Base-by-base conservation (phyloP, 2,888 invertebrate species). In the Brachyptera risi region DNA sequence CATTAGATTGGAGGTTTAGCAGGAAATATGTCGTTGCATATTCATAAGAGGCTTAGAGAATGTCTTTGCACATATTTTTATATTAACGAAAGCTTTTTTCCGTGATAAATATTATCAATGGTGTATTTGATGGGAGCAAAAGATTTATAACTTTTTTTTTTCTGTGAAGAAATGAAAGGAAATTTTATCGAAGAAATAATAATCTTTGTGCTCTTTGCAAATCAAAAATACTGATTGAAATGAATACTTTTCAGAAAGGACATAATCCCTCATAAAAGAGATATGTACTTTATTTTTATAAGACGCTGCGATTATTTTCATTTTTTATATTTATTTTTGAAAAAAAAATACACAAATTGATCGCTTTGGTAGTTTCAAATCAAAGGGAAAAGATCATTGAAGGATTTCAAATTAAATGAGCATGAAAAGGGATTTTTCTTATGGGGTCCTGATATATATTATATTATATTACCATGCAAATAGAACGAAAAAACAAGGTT, bases 1-100 rank as follows among this genome's bases (percentile, higher is more conserved):
- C 54, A 54, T 54, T 54, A 54, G 54, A 23, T 35, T 13, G 54
- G 37, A 54, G 54, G 37, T 54, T 54, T 54, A 35, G 37, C 35
- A 37, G 35, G 54, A 54, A 54, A 54, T 54, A 54, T 54, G 54
- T 54, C 54, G 35, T 37, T 54, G 54, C 31, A 54, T 54, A 54
- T 54, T 54, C 54, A 54, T 54, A 54, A 54, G 54, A 54, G 21
- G 54, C 54, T 54, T 54, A 54, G 37, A 19, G 35, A 54, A 54
- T 54, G 54, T 54, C 54, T 47, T 47, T 54, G 54, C 54, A 54
- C 35, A 54, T 54, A 51, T 51, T 54, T 54, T 54, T 54, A 37
- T 54, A 54, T 54, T 54, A 54, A 23, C 54, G 19, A 35, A 54
- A 54, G 35, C 54, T 35, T 35, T 35, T 54, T 54, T 35, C 54